Base-by-base conservation (phyloP, 92 coral and sea anemone genomes). In the Nematostella vectensis region DNA sequence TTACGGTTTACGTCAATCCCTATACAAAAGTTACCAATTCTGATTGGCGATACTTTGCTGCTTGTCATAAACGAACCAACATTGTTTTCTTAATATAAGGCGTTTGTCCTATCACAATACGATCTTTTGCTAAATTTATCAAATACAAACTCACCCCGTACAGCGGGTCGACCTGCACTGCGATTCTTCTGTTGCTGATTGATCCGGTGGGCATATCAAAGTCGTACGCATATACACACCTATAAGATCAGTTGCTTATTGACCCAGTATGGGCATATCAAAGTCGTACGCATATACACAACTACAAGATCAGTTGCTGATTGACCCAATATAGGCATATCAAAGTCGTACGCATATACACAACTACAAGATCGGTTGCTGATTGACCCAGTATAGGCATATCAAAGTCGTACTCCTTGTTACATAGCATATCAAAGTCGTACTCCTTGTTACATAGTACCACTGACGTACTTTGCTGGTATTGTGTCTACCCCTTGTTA, bases 381-480 rank as follows among this genome's bases (percentile, higher is more conserved):
- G 63, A 84, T 53, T 11, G 66, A 36, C 13, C 85, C 96, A 58
- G 85, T 48, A n/a, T n/a, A 28, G 67, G 71, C 16, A 67, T 31
- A 19, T 88, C 88, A 60, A 79, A 88, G 48, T 88, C 96, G 73
- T 78, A 88, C 13, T 82, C 96, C n/a, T n/a, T n/a, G n/a, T n/a
- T n/a, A n/a, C n/a, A n/a, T n/a, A n/a, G n/a, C n/a, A n/a, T n/a
- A 37, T 9, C n/a, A n/a, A n/a, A 37, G n/a, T n/a, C 47, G 36
- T n/a, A n/a, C n/a, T n/a, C n/a, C n/a, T n/a, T n/a, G n/a, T n/a
- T n/a, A n/a, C n/a, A 50, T 49, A n/a, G n/a, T n/a, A n/a, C n/a
- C n/a, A n/a, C n/a, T n/a, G n/a, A n/a, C n/a, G n/a, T n/a, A n/a
- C n/a, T n/a, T n/a, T n/a, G n/a, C n/a, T n/a, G n/a, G n/a, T n/a